These are phyloP conservation scores for Notolepis coatsorum DNA, from an alignment of 2,797 vertebrate species.

Conservation along the genomic window DNA sequence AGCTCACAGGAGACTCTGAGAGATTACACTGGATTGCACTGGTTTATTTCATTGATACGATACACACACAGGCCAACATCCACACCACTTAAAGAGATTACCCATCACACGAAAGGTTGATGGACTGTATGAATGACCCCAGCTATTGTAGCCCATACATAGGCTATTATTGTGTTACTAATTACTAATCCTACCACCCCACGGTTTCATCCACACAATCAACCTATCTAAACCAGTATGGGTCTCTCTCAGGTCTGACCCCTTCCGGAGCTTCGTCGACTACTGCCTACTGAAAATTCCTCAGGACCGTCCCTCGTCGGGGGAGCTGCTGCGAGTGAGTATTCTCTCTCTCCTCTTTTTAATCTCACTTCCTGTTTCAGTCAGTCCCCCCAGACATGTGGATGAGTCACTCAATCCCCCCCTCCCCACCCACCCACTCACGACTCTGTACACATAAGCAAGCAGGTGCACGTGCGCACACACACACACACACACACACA, in stretches of 20 bases:
- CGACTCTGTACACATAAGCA: slow-evolving; percentile 39
- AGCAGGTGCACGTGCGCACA: slow-evolving; percentile 27
- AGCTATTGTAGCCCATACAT: not conserved
- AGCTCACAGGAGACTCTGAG: slow-evolving; percentile 16
- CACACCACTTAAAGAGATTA: slow-evolving; percentile 27
- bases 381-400: slow-evolving; percentile 46
- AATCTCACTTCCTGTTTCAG: slow-evolving; percentile 73
- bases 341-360: slow-evolving; percentile 56
- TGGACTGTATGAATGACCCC: not conserved
- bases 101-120: slow-evolving; percentile 28
- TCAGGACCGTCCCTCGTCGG: slow-evolving; percentile 97
- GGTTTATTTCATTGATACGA: slow-evolving; percentile 44
- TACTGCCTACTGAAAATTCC: slow-evolving; percentile 99
- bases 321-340: slow-evolving; percentile 95
- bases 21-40: slow-evolving; percentile 48
- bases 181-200: not conserved
- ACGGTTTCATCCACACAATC: no score
- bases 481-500: slow-evolving; percentile 39
- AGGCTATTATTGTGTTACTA: no score
- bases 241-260: slow-evolving; percentile 88
- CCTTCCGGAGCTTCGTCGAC: slow-evolving; percentile 98
- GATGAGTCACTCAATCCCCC: slow-evolving; percentile 68
- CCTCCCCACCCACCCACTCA: slow-evolving; percentile 47
- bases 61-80: slow-evolving; percentile 33
- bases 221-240: no score